Conservation (phyloP, 2,888 invertebrate genomes). For the Drosophila prostipennis region DNA sequence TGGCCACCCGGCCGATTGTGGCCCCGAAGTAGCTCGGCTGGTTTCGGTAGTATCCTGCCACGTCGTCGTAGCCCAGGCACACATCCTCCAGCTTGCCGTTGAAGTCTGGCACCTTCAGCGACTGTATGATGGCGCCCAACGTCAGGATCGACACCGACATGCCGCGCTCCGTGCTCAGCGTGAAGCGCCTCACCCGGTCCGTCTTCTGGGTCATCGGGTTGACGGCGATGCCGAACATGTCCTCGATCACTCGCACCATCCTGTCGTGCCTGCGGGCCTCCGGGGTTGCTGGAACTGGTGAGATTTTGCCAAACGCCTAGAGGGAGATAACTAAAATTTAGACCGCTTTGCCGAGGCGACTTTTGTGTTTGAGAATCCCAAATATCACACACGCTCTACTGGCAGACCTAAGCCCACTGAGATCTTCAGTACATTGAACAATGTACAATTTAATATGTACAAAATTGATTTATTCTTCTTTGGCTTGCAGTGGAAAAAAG, state of each 20-base stretch:
- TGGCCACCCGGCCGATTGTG: slow-evolving; percentile 94
- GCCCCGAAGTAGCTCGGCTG: slow-evolving; percentile 94
- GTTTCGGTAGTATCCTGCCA: slow-evolving; percentile 88
- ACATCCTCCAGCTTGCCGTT: slow-evolving; percentile 91
- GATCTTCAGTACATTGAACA: too few species aligned
- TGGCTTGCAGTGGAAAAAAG: too few species aligned
- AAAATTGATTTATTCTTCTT: too few species aligned
- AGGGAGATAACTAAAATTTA: slow-evolving; percentile 8
- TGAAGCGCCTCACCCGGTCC: slow-evolving; percentile 78
- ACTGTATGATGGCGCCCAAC: slow-evolving; percentile 92
- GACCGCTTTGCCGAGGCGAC: not conserved
- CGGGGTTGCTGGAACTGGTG: not conserved
- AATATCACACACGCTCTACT: not conserved
- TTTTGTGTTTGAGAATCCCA: not conserved
- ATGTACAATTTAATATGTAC: too few species aligned
- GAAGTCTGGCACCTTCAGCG: slow-evolving; percentile 90
- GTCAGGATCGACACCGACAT: slow-evolving; percentile 85
- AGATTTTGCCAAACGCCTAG: slow-evolving; percentile 9
- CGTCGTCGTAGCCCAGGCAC: slow-evolving; percentile 91
- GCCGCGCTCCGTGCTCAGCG: slow-evolving; percentile 69
- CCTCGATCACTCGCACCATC: slow-evolving; percentile 81
- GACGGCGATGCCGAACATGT: slow-evolving; percentile 79
- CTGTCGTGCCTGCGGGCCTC: not conserved
- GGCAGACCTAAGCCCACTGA: slow-evolving; percentile 1
- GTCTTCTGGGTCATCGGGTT: slow-evolving; percentile 77